phyloP scores from a whole-genome alignment of 2,113 vertebrate genomes.

The Mustela lutreola region DNA sequence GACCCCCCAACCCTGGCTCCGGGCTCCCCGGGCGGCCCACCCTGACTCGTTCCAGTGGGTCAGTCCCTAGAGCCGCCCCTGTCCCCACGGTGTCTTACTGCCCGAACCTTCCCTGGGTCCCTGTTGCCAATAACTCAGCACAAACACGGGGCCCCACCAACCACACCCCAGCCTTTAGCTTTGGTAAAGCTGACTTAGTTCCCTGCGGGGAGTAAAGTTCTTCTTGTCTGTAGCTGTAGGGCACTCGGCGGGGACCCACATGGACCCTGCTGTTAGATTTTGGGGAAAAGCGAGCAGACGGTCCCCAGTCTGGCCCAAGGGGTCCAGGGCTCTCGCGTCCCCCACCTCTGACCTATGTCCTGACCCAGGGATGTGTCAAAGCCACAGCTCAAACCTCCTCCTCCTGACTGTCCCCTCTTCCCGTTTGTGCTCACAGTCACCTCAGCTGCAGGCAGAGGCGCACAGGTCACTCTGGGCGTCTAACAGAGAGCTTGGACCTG shows the following conservation, averaged over 20 bases:
- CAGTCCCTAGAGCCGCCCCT: not conserved
- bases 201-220: not conserved
- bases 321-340: rapidly evolving
- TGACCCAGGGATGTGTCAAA: not conserved
- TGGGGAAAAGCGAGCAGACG: not conserved
- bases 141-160: rapidly evolving
- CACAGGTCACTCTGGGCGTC: not conserved
- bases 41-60: not conserved
- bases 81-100: rapidly evolving
- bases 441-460: not conserved
- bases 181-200: not conserved
- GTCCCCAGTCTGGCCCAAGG: not conserved
- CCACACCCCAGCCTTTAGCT: too few species aligned
- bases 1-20: rapidly evolving
- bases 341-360: not conserved
- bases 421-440: not conserved
- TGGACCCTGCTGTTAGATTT: not conserved
- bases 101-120: not conserved
- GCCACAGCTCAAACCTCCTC: not conserved
- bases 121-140: rapidly evolving
- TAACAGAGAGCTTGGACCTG: too few species aligned
- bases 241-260: not conserved
- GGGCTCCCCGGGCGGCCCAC: not conserved
- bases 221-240: not conserved
- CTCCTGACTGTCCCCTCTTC: not conserved